A percentile compares a stretch with the other conserved stretches of the same genome.
Evolutionary conservation across 35 echinoderm and acorn worm species (phyloP).

Genomic region (Chiridota heheva): DNA sequence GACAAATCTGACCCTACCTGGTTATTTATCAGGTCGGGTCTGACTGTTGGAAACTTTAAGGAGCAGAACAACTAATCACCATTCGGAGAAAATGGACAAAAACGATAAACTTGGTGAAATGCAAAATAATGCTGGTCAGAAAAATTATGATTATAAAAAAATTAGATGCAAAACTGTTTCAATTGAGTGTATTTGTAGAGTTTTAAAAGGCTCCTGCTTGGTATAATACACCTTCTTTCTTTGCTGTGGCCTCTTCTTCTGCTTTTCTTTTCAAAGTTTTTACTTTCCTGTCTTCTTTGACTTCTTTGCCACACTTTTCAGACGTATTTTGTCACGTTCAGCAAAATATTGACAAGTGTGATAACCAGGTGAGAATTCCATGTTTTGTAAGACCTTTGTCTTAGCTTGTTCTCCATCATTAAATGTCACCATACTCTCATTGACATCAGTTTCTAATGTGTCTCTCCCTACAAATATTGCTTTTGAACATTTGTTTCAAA

Average conservation of each 20-base stretch:
- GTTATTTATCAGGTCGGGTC: too few relatives aligned
- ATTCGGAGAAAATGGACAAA: constrained; percentile 10
- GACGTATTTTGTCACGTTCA: background rate
- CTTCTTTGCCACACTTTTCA: background rate
- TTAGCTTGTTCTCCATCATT: background rate
- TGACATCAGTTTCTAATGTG: too few relatives aligned
- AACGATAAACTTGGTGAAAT: background rate
- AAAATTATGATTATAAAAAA: too few relatives aligned
- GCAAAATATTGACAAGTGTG: background rate
- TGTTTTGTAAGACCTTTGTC: background rate
- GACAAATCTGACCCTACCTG: too few relatives aligned
- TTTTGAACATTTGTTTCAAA: constrained; percentile 8
- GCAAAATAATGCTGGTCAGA: background rate
- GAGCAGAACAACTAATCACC: too few relatives aligned
- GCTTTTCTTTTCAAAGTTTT: constrained; percentile 24
- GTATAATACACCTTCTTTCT: constrained; percentile 11
- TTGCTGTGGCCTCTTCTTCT: constrained; percentile 6
- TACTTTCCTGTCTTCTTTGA: background rate
- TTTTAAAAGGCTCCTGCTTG: constrained; percentile 5
- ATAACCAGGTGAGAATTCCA: background rate
- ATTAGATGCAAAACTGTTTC: background rate
- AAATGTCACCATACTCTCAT: background rate
- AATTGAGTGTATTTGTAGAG: constrained; percentile 7
- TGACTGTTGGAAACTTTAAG: too few relatives aligned
- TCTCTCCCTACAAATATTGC: constrained; percentile 12